phyloP scores from a whole-genome alignment of 2,888 invertebrate genomes.

The Noctua comes region DNA sequence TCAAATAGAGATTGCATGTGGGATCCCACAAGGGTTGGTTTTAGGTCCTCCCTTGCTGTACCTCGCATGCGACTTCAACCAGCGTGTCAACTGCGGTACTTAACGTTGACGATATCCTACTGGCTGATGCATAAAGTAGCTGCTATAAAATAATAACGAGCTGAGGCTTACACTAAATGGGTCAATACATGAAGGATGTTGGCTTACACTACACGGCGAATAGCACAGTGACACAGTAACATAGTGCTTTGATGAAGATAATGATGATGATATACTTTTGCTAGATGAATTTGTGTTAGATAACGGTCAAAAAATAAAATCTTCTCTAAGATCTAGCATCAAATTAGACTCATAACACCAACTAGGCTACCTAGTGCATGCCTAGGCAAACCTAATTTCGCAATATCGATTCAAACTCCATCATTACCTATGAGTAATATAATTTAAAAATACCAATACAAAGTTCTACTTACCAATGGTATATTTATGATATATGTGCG shows the following conservation, averaged over 20 bases:
- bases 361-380: slow-evolving; percentile 19
- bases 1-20: background rate
- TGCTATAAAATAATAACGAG: background rate
- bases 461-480: slow-evolving; percentile 33
- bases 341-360: background rate
- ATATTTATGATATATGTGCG: slow-evolving; percentile 47
- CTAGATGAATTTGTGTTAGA: background rate
- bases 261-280: background rate
- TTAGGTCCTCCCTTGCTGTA: background rate
- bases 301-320: background rate
- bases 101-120: background rate
- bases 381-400: background rate
- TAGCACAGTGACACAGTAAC: background rate
- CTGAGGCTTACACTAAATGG: background rate
- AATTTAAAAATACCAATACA: slow-evolving; percentile 49
- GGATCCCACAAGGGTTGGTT: background rate
- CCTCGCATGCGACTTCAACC: too few species aligned
- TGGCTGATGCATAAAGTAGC: too few species aligned
- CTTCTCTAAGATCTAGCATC: background rate
- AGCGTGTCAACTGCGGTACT: background rate
- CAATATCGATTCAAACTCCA: slow-evolving; percentile 1
- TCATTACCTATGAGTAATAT: slow-evolving; percentile 31
- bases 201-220: too few species aligned
- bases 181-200: background rate
- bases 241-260: background rate